A percentile compares a stretch with the other conserved stretches of the same genome.
phyloP scores from a whole-genome alignment of 2,113 vertebrate genomes.

The Halichoerus grypus region DNA sequence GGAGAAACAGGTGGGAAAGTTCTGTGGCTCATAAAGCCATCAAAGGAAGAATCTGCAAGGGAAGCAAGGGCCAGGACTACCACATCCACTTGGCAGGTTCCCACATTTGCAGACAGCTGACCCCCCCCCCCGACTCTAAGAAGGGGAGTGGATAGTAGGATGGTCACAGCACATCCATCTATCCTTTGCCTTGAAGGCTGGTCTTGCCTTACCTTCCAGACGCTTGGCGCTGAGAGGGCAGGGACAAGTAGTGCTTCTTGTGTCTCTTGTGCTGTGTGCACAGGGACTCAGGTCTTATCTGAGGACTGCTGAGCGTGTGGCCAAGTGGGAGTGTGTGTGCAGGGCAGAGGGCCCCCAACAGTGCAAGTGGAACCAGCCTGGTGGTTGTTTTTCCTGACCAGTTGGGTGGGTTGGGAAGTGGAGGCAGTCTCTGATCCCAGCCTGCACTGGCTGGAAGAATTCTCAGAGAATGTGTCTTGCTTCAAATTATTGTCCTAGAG shows the following conservation, averaged over 20 bases:
- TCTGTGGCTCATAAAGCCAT: background rate
- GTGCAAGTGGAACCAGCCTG: background rate
- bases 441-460: background rate
- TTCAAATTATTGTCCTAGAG: background rate
- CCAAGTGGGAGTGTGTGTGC: background rate
- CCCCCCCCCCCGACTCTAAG: background rate
- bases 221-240: background rate
- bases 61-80: background rate
- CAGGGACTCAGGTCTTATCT: background rate
- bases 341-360: background rate
- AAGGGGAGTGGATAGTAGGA: background rate
- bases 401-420: background rate
- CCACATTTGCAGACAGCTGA: background rate
- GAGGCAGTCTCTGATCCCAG: background rate
- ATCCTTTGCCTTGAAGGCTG: background rate
- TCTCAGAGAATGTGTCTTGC: background rate
- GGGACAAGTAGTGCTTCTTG: background rate
- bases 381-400: background rate
- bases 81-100: background rate
- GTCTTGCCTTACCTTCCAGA: background rate
- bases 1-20: no score
- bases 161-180: background rate
- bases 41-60: background rate
- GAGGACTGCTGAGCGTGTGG: background rate
- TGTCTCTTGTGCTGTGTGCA: background rate